Conservation (phyloP, 2,113 vertebrate species). For the Chloropsis hardwickii region DNA sequence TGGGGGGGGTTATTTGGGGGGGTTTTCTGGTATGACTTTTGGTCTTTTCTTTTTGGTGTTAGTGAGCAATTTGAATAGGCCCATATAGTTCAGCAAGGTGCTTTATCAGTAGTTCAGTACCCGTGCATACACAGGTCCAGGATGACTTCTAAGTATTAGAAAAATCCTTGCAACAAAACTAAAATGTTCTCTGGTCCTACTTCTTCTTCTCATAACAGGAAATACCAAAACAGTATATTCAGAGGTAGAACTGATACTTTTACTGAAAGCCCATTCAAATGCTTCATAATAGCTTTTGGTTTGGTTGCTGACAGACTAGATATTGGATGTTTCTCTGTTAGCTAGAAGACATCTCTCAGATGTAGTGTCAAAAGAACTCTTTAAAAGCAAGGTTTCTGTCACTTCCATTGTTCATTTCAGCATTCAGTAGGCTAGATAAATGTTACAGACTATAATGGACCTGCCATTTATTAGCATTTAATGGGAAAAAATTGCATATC, state of each 20-base stretch:
- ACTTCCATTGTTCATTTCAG: not conserved
- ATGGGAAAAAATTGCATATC: not conserved
- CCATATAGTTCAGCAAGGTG: not conserved
- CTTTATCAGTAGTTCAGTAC: not conserved
- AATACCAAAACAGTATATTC: not conserved
- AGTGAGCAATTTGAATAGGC: not conserved
- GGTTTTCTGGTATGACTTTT: not conserved
- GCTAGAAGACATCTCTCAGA: not conserved
- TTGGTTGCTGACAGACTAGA: not conserved
- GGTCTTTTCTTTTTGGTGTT: not conserved
- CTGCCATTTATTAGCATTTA: not conserved
- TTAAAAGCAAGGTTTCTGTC: not conserved
- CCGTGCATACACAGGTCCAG: fast-evolving
- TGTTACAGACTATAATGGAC: not conserved
- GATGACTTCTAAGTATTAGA: not conserved
- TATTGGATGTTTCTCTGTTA: not conserved
- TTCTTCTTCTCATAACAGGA: not conserved
- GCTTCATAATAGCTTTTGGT: not conserved
- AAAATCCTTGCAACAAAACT: not conserved
- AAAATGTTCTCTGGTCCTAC: not conserved
- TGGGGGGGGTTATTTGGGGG: not conserved
- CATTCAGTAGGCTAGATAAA: not conserved
- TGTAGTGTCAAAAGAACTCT: not conserved
- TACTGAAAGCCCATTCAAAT: not conserved
- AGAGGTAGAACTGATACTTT: not conserved